phyloP scores from a whole-genome alignment of 2,797 vertebrate genomes.

The Smutsia temminckii region DNA sequence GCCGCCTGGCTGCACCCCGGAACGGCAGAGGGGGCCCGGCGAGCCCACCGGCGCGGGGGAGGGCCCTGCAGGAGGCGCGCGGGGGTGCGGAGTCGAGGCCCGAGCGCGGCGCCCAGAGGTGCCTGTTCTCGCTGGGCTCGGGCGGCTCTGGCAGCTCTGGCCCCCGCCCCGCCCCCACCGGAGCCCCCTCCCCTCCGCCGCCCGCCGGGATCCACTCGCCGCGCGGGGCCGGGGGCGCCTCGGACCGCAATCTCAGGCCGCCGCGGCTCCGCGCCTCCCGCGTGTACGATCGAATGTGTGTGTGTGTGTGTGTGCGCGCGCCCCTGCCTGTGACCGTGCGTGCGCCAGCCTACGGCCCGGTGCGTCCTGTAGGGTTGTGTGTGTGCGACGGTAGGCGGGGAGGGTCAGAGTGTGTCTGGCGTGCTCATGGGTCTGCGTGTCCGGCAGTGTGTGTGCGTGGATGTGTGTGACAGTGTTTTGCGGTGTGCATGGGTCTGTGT shows the following conservation, averaged over 20 bases:
- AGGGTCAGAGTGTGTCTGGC: constrained; percentile 14
- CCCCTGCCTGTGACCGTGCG: constrained; percentile 66
- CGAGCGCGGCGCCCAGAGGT: constrained; percentile 28
- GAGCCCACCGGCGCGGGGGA: constrained; percentile 1
- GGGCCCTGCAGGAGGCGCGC: background rate
- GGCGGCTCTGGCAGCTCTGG: background rate
- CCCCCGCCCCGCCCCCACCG: constrained; percentile 54
- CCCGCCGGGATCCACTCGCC: constrained; percentile 24
- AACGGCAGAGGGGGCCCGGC: constrained; percentile 48
- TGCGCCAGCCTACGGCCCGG: constrained; percentile 68
- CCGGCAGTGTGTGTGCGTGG: background rate
- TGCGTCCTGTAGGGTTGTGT: constrained; percentile 56
- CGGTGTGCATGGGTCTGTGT: background rate
- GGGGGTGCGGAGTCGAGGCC: constrained; percentile 53
- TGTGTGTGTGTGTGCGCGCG: constrained; percentile 27
- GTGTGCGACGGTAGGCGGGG: background rate
- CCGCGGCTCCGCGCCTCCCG: constrained; percentile 53
- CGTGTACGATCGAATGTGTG: constrained; percentile 22
- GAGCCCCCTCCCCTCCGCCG: constrained; percentile 38
- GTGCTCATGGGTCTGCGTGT: background rate
- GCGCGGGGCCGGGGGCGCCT: constrained; percentile 45
- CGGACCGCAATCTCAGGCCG: constrained; percentile 6
- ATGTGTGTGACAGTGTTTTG: background rate
- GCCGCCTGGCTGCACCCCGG: constrained; percentile 60
- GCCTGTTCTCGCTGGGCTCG: constrained; percentile 50